Percentiles rank a stretch among this genome's conserved stretches.
Conservation (phyloP, 2,113 vertebrate species). For the Aspidoscelis tigris region DNA sequence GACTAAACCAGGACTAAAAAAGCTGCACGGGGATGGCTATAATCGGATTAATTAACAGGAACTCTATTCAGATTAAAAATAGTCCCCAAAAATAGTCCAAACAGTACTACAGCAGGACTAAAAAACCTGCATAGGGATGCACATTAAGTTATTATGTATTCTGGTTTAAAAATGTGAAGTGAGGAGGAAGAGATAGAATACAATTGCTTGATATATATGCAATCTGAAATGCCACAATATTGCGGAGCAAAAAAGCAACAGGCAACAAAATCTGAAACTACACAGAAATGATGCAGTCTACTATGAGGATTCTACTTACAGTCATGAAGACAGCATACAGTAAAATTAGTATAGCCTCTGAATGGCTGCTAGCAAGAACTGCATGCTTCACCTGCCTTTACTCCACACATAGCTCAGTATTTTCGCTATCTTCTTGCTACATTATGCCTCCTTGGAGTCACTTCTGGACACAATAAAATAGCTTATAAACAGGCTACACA, state of each 20-base stretch:
- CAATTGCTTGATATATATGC: not conserved
- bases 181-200: not conserved
- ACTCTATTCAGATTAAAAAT: too few species aligned
- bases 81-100: too few species aligned
- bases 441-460: slow-evolving; percentile 29
- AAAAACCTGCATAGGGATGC: too few species aligned
- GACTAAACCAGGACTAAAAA: too few species aligned
- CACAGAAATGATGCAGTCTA: not conserved
- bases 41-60: too few species aligned
- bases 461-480: not conserved
- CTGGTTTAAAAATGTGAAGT: not conserved
- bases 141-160: not conserved
- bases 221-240: slow-evolving; percentile 21
- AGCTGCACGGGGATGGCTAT: too few species aligned
- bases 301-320: slow-evolving; percentile 23
- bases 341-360: slow-evolving; percentile 41
- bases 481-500: not conserved
- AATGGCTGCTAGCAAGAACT: slow-evolving; percentile 13
- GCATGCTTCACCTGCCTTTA: slow-evolving; percentile 29
- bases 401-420: slow-evolving; percentile 26
- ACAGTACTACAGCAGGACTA: too few species aligned
- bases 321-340: slow-evolving; percentile 45
- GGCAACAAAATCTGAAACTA: slow-evolving; percentile 20
- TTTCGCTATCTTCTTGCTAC: slow-evolving; percentile 27
- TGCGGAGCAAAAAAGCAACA: slow-evolving; percentile 50